Evolutionary conservation across 2,888 invertebrate species (phyloP), one percentile per base, ranked within the genome.

Genomic region (Leptura quadrifasciata): DNA sequence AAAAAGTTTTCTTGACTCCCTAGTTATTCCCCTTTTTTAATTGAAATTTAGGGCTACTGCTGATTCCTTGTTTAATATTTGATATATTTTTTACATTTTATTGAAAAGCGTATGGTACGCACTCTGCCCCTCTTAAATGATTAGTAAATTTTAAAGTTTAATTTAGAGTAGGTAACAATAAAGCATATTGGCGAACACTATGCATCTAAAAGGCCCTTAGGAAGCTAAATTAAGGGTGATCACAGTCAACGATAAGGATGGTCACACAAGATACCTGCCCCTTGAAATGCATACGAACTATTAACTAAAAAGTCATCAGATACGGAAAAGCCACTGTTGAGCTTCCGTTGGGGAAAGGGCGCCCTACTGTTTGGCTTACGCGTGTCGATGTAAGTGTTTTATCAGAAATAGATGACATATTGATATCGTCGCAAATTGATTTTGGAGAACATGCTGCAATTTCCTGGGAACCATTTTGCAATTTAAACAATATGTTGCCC

Each of bases 321-420:
- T 80, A 79, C 64, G 76, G 60, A 68, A 60, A 61, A 72, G 79
- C 77, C 76, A 79, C 77, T 78, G 79, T 80, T 74, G 79, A 74
- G 77, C 78, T 79, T 77, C 79, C 75, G 72, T 70, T 57, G 77
- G 78, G 79, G 75, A 58, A 64, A 31, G 18, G 69, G 55, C 72
- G 71, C 78, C 79, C 78, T 35, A 72, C 70, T 58, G 71, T 71
- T 61, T 17, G 31, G 58, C 54, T 65, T 57, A 47, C 85, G 85
- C 83, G 86, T 85, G 85, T 79, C 85, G 63, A 74, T 77, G 76
- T 80, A 81, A 85, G 86, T 84, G 83, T 85, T 84, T 85, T 84
- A 86, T 86, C 85, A 80, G 80, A 83, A 84, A 82, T 76, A 82
- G 83, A 83, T 83, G 80, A 81, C 77, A 80, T 76, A 78, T 78